Base-by-base conservation (phyloP, 2,797 vertebrate genomes). In the Falco biarmicus region DNA sequence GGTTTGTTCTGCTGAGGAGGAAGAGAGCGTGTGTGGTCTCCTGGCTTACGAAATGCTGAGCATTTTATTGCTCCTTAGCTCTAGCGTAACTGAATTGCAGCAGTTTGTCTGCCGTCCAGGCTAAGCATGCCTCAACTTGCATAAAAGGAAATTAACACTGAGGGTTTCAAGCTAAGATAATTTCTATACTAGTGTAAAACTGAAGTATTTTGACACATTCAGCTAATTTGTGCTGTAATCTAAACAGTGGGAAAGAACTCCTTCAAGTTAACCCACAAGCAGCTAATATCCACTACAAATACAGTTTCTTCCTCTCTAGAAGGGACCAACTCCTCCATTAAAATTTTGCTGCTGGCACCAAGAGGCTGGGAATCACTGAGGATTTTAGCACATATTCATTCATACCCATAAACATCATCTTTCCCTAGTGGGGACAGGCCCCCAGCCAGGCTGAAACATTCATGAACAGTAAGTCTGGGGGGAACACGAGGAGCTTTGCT, bases 31-130 rank as follows among this genome's bases (percentile, higher is more conserved):
- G 89, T 93, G 96, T 96, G 94, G 94, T 95, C 96, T 81, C 74
- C 85, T 13, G n/a, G 87, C 65, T 88, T 73, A 71, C 7, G 85
- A 91, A 96, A 71, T 0, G 0, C 69, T 84, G 51, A 24, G 91
- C 15, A 0, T 91, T 96, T 93, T 86, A 91, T 69, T 93, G 87
- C 82, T 93, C 43, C 85, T 94, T 65, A 80, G 82, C 85, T 90
- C 82, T 15, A 79, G 79, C 10, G 3, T 34, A 88, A 65, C 65
- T 51, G 53, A 95, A 91, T 11, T 81, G 73, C 79, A 93, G 95
- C 73, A 81, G 68, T 29, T 73, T 79, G 66, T 75, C 89, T 96
- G 91, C 66, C 0, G 0, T 32, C 74, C 5, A 0, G 66, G 87
- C 82, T 77, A 94, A 95, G 70, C 37, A 0, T 88, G 91, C 63